A percentile compares a stretch with the other conserved stretches of the same genome.
phyloP scores from a whole-genome alignment of 2,888 invertebrate genomes.

The Drosophila niveifrons region DNA sequence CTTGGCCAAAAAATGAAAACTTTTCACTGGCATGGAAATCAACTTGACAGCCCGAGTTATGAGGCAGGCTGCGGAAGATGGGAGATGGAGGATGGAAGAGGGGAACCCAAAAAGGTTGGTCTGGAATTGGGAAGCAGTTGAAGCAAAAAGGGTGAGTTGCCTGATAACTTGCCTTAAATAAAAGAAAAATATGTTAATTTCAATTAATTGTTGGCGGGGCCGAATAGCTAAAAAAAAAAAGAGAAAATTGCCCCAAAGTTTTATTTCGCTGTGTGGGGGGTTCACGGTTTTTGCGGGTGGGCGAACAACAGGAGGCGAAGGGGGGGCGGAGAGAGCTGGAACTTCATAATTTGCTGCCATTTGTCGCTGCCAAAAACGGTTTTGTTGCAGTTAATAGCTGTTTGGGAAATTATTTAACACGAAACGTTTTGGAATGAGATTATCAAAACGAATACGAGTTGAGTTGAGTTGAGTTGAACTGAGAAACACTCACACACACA shows the following conservation, averaged over 20 bases:
- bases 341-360: conserved; percentile 72
- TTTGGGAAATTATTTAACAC: conserved; percentile 67
- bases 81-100: neutral
- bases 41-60: conserved; percentile 49
- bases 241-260: conserved; percentile 43
- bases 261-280: conserved; percentile 4
- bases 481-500: no score
- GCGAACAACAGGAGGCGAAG: neutral
- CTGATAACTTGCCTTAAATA: conserved; percentile 67
- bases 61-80: neutral
- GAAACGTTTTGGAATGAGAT: conserved; percentile 53
- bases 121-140: conserved; percentile 2
- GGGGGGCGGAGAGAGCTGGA: conserved; percentile 3
- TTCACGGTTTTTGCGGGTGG: neutral
- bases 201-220: conserved; percentile 72
- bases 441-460: conserved; percentile 12
- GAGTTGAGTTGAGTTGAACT: no score
- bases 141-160: conserved; percentile 11
- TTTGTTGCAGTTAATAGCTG: conserved; percentile 72
- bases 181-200: conserved; percentile 78
- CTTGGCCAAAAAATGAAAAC: conserved; percentile 45
- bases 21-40: conserved; percentile 57
- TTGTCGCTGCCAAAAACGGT: conserved; percentile 63
- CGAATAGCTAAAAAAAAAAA: conserved; percentile 43
- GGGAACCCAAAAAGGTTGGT: conserved; percentile 14